These are phyloP conservation scores for Theocolax elegans DNA, from an alignment of 1,140 invertebrate species.

Conservation along the genomic window DNA sequence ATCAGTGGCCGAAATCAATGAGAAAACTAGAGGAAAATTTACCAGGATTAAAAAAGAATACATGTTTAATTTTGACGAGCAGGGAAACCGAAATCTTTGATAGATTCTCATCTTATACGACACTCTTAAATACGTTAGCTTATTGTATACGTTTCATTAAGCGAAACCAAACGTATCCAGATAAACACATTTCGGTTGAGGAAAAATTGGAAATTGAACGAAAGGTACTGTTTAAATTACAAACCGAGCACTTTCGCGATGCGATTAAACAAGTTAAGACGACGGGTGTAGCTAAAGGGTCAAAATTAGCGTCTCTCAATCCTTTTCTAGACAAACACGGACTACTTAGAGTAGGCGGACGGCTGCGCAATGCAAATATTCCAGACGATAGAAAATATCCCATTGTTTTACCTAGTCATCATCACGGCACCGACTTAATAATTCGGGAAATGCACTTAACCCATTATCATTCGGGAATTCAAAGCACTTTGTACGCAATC, in stretches of 20 bases:
- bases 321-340: conserved; percentile 36
- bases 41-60: not conserved
- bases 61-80: not conserved
- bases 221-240: not conserved
- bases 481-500: too few relatives aligned
- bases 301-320: not conserved
- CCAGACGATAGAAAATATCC: conserved; percentile 35
- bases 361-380: conserved; percentile 19
- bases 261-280: too few relatives aligned
- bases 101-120: conserved; percentile 6
- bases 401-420: conserved; percentile 26
- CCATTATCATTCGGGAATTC: conserved; percentile 16
- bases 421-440: conserved; percentile 19
- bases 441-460: conserved; percentile 19
- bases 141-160: not conserved
- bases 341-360: conserved; percentile 39
- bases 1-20: too few relatives aligned
- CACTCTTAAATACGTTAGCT: not conserved
- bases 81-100: not conserved
- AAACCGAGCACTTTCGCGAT: not conserved
- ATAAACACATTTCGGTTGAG: too few relatives aligned
- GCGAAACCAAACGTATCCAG: not conserved
- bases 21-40: not conserved
- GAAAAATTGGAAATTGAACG: too few relatives aligned
- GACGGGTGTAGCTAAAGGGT: not conserved